Evolutionary conservation across 2,113 vertebrate species (phyloP), one percentile per base, ranked within the genome.

Genomic region (Saguinus imperator): DNA sequence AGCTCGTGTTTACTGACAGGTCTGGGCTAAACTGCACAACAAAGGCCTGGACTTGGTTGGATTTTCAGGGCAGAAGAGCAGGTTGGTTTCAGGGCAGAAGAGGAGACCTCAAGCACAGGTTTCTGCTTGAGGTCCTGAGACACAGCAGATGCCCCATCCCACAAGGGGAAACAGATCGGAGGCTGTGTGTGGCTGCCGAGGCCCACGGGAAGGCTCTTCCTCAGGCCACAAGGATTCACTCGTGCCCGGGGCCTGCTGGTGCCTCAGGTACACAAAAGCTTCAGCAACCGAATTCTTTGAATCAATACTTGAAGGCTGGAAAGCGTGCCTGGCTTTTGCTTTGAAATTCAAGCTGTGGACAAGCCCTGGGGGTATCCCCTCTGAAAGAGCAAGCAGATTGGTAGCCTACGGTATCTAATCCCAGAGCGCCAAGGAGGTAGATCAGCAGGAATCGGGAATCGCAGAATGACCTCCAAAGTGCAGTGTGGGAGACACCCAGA

Each of bases 71-170:
- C 0, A 21, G 8, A 70, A 58, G 18, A 43, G 82, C 37, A 40
- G 23, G 64, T 7, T 18, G 89, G 40, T 73, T 45, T 3, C 35
- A 58, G 5, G 37, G 40, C 0, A 21, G 8, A 70, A 58, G 18
- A 43, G 82, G 82, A 25, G 29, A 27, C 20, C n/a, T 40, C 37
- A 40, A 40, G 37, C 52, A 25, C 17, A 64, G 2, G 4, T 2
- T 1, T 37, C 40, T 72, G 82, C 66, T 4, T 35, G 77, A n/a
- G 66, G n/a, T 48, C 37, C 8, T 27, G 18, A 89, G 58, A 32
- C 0, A 14, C 0, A 4, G 58, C 61, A n/a, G 43, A 17, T 29
- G 1, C 2, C 32, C 61, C 0, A 40, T 14, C 21, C n/a, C 2
- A 9, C 50, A 48, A 20, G 6, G 43, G 10, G 57, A 25, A 35